Evolutionary conservation across 2,888 invertebrate genomes (phyloP), one percentile per base, ranked within the genome.

Genomic region (Melieria picta): DNA sequence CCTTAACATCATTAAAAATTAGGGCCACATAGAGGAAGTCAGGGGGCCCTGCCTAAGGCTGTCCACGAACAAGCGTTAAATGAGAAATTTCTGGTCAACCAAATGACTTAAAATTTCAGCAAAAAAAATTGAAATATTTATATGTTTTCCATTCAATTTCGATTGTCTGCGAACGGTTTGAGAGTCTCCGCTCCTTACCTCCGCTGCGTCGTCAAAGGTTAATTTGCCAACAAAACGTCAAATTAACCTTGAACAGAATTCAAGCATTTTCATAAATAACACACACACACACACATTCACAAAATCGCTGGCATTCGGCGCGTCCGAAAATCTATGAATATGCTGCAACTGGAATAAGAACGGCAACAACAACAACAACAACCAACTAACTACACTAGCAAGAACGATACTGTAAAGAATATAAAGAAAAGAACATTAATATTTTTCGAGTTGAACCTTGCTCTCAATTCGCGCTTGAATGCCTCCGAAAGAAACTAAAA

Each of bases 391-490:
- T 30, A 65, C 30, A 16, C 42, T 46, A 46, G 11, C 42, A 60
- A 52, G 9, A 43, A 13, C 9, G 42, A 48, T 50, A 58, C 48
- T 43, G 30, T 30, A 30, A 47, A 66, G 60, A 66, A 67, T 43
- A 66, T 65, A 63, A 70, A 67, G 48, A 71, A 74, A 72, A 75
- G 68, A 71, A 75, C 72, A 75, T 74, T 70, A 75, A 71, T 74
- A 71, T 75, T 76, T 75, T 74, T 71, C 72, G 46, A 73, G 72
- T 74, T 76, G 74, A 79, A 77, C 79, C 79, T 79, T 77, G 79
- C 79, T 77, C 79, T 77, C 79, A 77, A 79, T 79, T 79, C 74
- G 77, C 79, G 79, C 79, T 77, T 79, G 77, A 77, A 77, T 79
- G 73, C 72, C 60, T 62, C 69, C 55, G 65, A 52, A 65, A 71